Evolutionary conservation across 1,140 invertebrate genomes (phyloP).

Genomic region (Elysia chlorotica): DNA sequence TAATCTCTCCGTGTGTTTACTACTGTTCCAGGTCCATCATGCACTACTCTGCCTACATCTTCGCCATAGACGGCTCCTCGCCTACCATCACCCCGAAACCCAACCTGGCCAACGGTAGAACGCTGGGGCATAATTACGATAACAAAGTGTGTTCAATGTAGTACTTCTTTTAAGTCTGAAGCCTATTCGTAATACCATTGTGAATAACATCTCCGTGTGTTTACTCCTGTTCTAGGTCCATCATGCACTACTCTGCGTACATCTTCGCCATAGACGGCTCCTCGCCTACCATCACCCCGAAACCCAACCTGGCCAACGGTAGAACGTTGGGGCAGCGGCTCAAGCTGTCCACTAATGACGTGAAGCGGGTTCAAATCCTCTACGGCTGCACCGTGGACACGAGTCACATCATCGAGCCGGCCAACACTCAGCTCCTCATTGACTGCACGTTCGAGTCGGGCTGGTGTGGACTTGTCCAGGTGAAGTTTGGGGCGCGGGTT

Average conservation of each 20-base stretch:
- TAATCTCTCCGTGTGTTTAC: too few relatives aligned
- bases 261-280: slow-evolving; percentile 75
- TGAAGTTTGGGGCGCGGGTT: too few relatives aligned
- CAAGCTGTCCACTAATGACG: slow-evolving; percentile 61
- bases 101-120: slow-evolving; percentile 22
- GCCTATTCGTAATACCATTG: too few relatives aligned
- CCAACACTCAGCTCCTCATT: not conserved
- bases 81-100: slow-evolving; percentile 65
- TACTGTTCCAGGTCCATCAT: slow-evolving; percentile 5
- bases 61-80: slow-evolving; percentile 66
- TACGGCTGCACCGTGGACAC: slow-evolving; percentile 57
- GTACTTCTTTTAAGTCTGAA: too few relatives aligned
- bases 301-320: slow-evolving; percentile 23
- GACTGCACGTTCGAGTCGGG: not conserved
- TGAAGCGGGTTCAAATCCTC: slow-evolving; percentile 64
- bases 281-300: slow-evolving; percentile 65
- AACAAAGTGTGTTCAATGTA: too few relatives aligned
- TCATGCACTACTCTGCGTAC: slow-evolving; percentile 67
- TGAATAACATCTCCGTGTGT: too few relatives aligned
- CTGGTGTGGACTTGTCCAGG: not conserved
- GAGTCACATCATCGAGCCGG: not conserved
- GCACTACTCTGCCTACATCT: slow-evolving; percentile 75
- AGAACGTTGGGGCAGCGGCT: slow-evolving; percentile 61
- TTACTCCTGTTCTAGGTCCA: not conserved
- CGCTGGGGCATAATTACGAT: slow-evolving; percentile 65